Conservation (phyloP, 2,888 invertebrate species). For the Lepidocyrtinus sp. region DNA sequence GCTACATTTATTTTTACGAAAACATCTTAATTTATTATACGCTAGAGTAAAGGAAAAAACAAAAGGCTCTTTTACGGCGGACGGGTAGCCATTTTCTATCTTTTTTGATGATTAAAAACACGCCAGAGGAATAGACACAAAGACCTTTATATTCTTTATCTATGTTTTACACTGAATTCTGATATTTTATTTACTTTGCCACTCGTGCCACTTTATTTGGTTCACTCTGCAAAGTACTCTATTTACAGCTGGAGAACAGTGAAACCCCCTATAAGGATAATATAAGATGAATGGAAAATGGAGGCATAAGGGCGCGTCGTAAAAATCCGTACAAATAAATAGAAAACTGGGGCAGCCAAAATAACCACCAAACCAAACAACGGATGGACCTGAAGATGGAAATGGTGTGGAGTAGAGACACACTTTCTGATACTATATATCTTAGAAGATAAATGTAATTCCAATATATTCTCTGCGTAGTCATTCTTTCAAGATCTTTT, state of each 20-base stretch:
- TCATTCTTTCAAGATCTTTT: slow-evolving; percentile 10
- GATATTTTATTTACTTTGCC: slow-evolving; percentile 3
- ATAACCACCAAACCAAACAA: no score
- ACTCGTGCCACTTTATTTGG: slow-evolving; percentile 10
- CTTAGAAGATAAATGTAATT: slow-evolving; percentile 13
- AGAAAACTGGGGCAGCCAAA: slow-evolving; percentile 2
- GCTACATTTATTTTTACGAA: slow-evolving; percentile 8
- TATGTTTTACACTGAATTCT: not conserved
- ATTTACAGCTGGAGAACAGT: slow-evolving; percentile 11
- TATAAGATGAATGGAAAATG: slow-evolving; percentile 3
- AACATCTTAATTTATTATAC: slow-evolving; percentile 6
- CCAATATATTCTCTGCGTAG: slow-evolving; percentile 5
- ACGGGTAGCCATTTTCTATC: no score
- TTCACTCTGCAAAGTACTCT: no score
- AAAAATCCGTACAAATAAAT: not conserved
- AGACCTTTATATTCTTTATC: not conserved
- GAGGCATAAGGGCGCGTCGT: slow-evolving; percentile 7
- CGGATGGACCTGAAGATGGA: no score
- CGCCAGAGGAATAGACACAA: not conserved
- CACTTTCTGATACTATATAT: no score
- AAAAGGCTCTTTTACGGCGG: not conserved
- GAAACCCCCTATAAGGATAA: slow-evolving; percentile 5
- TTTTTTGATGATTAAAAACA: slow-evolving; percentile 10
- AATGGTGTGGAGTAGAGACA: no score
- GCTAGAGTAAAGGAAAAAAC: slow-evolving; percentile 5